These are phyloP conservation scores for Agrotis segetum DNA, from an alignment of 2,888 invertebrate genomes.

Conservation along the genomic window DNA sequence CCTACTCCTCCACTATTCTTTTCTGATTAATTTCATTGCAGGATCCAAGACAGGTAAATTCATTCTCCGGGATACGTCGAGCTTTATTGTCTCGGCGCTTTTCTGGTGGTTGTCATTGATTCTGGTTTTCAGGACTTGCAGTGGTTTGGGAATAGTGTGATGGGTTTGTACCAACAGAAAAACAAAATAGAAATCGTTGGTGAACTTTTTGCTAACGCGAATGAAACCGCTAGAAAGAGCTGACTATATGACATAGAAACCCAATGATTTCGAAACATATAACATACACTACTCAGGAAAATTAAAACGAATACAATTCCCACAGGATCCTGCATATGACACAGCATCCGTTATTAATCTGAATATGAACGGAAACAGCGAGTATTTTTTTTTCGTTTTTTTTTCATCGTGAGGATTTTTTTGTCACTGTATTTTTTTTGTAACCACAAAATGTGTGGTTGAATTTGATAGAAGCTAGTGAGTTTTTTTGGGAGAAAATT, in stretches of 20 bases:
- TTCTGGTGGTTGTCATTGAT: too few relatives aligned
- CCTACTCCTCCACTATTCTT: too few relatives aligned
- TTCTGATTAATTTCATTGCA: too few relatives aligned
- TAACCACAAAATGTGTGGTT: not conserved
- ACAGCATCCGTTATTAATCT: conserved; percentile 14
- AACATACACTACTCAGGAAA: conserved; percentile 29
- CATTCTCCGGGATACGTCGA: too few relatives aligned
- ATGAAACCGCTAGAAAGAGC: too few relatives aligned
- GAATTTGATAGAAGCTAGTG: not conserved
- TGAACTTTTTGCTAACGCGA: too few relatives aligned
- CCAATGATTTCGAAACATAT: conserved; percentile 6
- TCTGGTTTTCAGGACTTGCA: too few relatives aligned
- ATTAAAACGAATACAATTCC: conserved; percentile 30
- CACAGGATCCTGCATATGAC: conserved; percentile 10
- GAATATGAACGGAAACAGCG: conserved; percentile 15
- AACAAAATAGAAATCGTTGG: too few relatives aligned
- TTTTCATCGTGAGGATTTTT: not conserved
- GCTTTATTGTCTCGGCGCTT: too few relatives aligned
- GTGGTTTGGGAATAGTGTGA: too few relatives aligned
- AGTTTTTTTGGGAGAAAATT: not conserved
- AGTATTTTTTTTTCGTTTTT: not conserved
- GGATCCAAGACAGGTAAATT: too few relatives aligned
- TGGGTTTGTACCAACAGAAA: too few relatives aligned
- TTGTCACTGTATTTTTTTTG: not conserved
- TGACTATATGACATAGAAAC: conserved; percentile 8